phyloP scores from a whole-genome alignment of 2,113 vertebrate species.

The human region GRCh38 chr11:61311501-61312000 shows the following conservation, averaged over 20 bases:
- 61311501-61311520: rapidly evolving
- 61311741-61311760: neutral
- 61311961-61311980: rapidly evolving
- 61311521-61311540: neutral
- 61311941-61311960: rapidly evolving
- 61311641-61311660: rapidly evolving
- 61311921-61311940: neutral
- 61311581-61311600: neutral
- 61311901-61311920: neutral
- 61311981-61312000: constrained; percentile 94
- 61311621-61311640: neutral
- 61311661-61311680: neutral
- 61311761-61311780: neutral
- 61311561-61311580: neutral
- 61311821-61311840: constrained; percentile 97
- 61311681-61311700: neutral
- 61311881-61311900: constrained; percentile 98
- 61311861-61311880: constrained; percentile 97
- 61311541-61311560: neutral
- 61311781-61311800: constrained; percentile 99
- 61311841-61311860: constrained; percentile 95
- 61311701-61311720: rapidly evolving
- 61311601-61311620: neutral
- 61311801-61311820: constrained; percentile 92
- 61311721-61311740: neutral